Conservation (phyloP, 2,797 vertebrate species). For the Loris lydekkerianus region DNA sequence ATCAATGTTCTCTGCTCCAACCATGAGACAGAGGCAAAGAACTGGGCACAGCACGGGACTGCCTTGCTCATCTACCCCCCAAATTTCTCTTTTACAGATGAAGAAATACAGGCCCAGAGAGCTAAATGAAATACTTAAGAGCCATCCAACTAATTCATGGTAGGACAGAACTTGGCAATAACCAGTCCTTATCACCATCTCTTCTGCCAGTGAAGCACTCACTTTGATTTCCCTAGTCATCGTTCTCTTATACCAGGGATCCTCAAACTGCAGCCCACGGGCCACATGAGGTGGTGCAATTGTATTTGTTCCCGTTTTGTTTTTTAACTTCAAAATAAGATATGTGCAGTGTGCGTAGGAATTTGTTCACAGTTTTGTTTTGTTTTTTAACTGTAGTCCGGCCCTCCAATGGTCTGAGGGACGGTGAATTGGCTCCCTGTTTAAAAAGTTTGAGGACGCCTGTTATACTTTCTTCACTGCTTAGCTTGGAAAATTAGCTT, state of each 20-base stretch:
- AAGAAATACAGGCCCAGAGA: neutral
- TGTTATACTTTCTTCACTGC: neutral
- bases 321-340: too few relatives aligned
- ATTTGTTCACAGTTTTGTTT: too few relatives aligned
- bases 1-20: conserved; percentile 14
- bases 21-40: neutral
- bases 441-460: too few relatives aligned
- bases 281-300: too few relatives aligned
- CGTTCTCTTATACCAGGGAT: neutral
- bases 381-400: too few relatives aligned
- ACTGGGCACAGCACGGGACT: neutral
- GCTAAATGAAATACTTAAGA: neutral
- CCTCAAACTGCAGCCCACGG: too few relatives aligned
- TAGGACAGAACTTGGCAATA: neutral
- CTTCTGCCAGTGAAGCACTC: neutral
- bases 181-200: neutral
- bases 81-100: neutral
- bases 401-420: too few relatives aligned
- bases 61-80: neutral
- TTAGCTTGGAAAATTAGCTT: neutral
- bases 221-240: neutral
- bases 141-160: neutral
- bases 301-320: too few relatives aligned
- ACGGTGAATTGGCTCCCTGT: too few relatives aligned
- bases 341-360: too few relatives aligned